phyloP scores from a whole-genome alignment of 1,140 invertebrate species.

The Xylocopa sonorina region DNA sequence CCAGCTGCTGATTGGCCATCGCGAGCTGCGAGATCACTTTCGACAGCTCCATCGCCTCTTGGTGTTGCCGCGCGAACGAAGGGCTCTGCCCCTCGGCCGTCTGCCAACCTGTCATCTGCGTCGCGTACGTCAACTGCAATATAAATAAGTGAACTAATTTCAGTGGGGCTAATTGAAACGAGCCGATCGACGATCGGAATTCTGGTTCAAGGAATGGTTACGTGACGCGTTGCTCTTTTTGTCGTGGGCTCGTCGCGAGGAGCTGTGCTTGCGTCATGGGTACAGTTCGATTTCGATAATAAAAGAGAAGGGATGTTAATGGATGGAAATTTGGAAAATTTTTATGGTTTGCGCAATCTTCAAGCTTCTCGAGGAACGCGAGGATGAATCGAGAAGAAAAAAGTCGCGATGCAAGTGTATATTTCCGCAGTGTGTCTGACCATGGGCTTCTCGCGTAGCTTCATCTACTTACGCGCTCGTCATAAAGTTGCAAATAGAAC shows the following conservation, averaged over 20 bases:
- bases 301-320: not conserved
- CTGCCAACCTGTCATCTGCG: conserved; percentile 73
- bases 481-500: too few species aligned
- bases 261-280: not conserved
- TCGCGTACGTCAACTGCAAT: conserved; percentile 69
- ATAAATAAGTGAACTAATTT: conserved; percentile 55
- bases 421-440: too few species aligned
- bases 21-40: conserved; percentile 76
- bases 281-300: too few species aligned
- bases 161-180: conserved; percentile 28
- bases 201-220: conserved; percentile 45
- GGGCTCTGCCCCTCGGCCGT: conserved; percentile 47
- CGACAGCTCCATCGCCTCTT: conserved; percentile 63
- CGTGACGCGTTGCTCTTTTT: conserved; percentile 16
- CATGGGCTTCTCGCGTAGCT: too few species aligned
- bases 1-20: conserved; percentile 77
- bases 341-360: too few species aligned
- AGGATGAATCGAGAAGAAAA: too few species aligned
- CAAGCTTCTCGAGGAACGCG: too few species aligned
- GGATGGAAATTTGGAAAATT: not conserved
- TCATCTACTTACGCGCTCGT: too few species aligned
- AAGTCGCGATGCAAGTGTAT: too few species aligned
- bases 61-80: conserved; percentile 47
- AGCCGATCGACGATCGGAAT: conserved; percentile 34
- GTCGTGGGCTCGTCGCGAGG: not conserved